These are phyloP conservation scores for Gymnobelideus leadbeateri DNA, from an alignment of 2,113 vertebrate species.

Conservation along the genomic window DNA sequence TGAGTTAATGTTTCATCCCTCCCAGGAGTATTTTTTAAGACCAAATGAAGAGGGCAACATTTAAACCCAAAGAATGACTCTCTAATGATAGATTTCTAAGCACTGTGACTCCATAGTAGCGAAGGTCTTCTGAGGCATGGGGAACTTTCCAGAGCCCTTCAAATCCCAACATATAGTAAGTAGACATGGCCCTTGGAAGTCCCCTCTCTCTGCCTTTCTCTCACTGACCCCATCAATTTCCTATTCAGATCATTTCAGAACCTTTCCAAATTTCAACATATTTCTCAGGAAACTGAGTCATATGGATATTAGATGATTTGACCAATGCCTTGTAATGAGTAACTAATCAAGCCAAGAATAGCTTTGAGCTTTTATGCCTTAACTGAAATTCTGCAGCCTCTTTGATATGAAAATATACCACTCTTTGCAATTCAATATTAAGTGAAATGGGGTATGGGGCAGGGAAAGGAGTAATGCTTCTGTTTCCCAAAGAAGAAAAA, in stretches of 20 bases:
- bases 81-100: neutral
- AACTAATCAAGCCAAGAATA: neutral
- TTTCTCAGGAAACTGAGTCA: neutral
- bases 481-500: neutral
- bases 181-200: neutral
- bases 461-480: neutral
- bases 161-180: neutral
- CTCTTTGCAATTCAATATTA: neutral
- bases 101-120: neutral
- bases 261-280: neutral
- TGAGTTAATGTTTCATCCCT: neutral
- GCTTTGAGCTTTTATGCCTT: neutral
- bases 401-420: constrained; percentile 18
- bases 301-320: neutral
- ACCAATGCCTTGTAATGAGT: neutral
- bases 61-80: neutral
- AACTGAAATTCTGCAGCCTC: neutral
- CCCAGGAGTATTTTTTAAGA: neutral
- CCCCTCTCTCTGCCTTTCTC: neutral
- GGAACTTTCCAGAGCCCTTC: neutral
- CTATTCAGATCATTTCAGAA: neutral
- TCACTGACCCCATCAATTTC: neutral
- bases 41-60: neutral
- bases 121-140: neutral
- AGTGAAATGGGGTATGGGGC: neutral